These are phyloP conservation scores for Notarius lentiginosus DNA, from an alignment of 2,113 vertebrate species.

Conservation along the genomic window DNA sequence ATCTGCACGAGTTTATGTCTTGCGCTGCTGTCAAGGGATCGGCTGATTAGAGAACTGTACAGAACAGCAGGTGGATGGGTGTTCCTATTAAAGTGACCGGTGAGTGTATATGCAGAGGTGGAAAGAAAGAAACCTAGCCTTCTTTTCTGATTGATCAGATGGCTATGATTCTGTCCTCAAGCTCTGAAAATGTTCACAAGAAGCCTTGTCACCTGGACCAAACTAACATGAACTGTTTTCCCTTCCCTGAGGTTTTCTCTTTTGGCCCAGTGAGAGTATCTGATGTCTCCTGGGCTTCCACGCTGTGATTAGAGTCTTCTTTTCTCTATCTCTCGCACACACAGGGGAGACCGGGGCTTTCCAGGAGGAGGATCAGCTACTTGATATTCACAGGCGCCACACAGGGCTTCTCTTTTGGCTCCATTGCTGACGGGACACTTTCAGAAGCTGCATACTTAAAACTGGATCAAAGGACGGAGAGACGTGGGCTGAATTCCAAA, in stretches of 20 bases:
- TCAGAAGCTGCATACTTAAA: conserved; percentile 69
- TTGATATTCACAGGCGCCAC: conserved; percentile 71
- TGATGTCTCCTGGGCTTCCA: conserved; percentile 46
- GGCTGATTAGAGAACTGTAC: too few species aligned
- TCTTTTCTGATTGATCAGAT: not conserved
- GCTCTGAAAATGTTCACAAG: not conserved
- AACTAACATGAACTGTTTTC: conserved; percentile 49
- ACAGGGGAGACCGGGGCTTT: conserved; percentile 45
- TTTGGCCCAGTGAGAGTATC: conserved; percentile 48
- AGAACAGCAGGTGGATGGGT: too few species aligned
- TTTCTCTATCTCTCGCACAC: not conserved
- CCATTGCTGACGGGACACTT: conserved; percentile 71
- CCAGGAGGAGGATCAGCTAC: conserved; percentile 58
- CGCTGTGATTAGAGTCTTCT: conserved; percentile 48
- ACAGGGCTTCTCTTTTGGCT: conserved; percentile 67
- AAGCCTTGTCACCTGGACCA: not conserved
- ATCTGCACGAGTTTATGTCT: too few species aligned
- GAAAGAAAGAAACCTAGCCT: not conserved
- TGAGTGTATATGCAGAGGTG: not conserved
- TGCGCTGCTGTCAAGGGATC: too few species aligned
- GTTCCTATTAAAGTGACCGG: too few species aligned
- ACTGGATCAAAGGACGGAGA: conserved; percentile 63
- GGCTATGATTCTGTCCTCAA: not conserved
- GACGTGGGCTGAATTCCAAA: conserved; percentile 39
- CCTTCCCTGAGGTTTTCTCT: conserved; percentile 43